Evolutionary conservation across 2,113 vertebrate species (phyloP).

Genomic region (Bos indicus): DNA sequence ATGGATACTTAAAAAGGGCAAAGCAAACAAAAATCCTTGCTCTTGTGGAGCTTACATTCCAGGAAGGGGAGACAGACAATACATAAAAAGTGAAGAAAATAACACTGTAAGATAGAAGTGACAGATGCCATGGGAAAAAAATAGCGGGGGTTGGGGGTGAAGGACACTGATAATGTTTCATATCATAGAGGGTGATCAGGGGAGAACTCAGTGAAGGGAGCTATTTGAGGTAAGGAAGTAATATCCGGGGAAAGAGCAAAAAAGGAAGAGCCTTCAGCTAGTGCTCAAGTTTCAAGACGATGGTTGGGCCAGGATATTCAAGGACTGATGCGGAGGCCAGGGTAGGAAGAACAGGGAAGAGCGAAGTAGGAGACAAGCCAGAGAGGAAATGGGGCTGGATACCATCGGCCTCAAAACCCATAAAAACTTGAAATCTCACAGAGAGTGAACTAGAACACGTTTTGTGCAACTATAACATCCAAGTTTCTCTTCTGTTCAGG

Average conservation of each 20-base stretch:
- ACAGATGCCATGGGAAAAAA: background rate
- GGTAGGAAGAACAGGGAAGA: background rate
- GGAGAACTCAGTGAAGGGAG: background rate
- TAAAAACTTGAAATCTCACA: background rate
- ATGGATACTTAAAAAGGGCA: background rate
- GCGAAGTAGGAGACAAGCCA: background rate
- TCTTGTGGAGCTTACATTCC: background rate
- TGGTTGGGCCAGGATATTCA: rapidly evolving
- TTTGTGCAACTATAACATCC: background rate
- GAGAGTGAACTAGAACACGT: background rate
- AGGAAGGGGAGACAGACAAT: background rate
- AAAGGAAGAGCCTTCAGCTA: background rate
- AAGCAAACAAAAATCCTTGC: background rate
- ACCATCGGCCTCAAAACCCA: background rate
- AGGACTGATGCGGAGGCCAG: background rate
- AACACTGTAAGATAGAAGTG: background rate
- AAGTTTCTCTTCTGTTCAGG: background rate
- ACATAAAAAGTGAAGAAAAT: background rate
- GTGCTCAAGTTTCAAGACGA: background rate
- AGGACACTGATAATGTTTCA: background rate
- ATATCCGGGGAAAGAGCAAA: background rate
- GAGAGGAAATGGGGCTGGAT: background rate
- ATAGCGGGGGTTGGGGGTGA: rapidly evolving
- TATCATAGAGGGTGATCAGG: too few relatives aligned
- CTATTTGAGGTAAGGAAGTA: background rate